Percentiles rank a stretch among this genome's conserved stretches.
These are phyloP conservation scores for Erynnis tages DNA, from an alignment of 2,888 invertebrate genomes.

Conservation along the genomic window DNA sequence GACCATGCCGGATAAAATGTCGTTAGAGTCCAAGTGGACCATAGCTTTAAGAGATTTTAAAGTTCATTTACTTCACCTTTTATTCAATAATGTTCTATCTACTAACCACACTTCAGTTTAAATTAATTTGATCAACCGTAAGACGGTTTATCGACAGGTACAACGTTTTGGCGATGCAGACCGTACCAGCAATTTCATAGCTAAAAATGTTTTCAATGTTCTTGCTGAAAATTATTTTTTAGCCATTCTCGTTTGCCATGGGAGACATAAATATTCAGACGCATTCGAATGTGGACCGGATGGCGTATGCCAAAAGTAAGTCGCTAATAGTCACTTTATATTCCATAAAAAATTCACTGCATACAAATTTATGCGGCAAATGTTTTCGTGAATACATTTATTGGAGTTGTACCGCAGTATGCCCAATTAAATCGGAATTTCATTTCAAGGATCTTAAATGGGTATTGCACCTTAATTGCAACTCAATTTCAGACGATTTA, in stretches of 20 bases:
- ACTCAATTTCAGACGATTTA: not conserved
- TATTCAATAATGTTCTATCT: too few relatives aligned
- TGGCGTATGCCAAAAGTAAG: conserved; percentile 27
- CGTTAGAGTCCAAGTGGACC: too few relatives aligned
- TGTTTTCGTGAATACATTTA: conserved; percentile 18
- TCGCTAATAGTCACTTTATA: conserved; percentile 28
- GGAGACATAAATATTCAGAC: conserved; percentile 26
- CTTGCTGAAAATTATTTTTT: conserved; percentile 20
- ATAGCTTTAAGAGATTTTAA: too few relatives aligned
- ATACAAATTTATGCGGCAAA: conserved; percentile 27
- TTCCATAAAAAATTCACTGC: conserved; percentile 28
- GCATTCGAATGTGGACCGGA: conserved; percentile 24
- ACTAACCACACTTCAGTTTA: too few relatives aligned
- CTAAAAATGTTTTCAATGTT: conserved; percentile 19
- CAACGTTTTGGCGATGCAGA: not conserved
- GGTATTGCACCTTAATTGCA: conserved; percentile 1
- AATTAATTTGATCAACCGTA: too few relatives aligned
- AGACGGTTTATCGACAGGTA: too few relatives aligned
- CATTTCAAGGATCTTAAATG: conserved; percentile 6
- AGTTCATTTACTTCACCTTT: too few relatives aligned
- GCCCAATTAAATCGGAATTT: conserved; percentile 23
- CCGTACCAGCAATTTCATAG: not conserved
- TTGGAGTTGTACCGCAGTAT: conserved; percentile 21
- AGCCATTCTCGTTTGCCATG: conserved; percentile 18
- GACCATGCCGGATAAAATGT: too few relatives aligned